A percentile compares a stretch with the other conserved stretches of the same genome.
phyloP scores from a whole-genome alignment of 2,797 vertebrate genomes.

The Hippoglossus hippoglossus region DNA sequence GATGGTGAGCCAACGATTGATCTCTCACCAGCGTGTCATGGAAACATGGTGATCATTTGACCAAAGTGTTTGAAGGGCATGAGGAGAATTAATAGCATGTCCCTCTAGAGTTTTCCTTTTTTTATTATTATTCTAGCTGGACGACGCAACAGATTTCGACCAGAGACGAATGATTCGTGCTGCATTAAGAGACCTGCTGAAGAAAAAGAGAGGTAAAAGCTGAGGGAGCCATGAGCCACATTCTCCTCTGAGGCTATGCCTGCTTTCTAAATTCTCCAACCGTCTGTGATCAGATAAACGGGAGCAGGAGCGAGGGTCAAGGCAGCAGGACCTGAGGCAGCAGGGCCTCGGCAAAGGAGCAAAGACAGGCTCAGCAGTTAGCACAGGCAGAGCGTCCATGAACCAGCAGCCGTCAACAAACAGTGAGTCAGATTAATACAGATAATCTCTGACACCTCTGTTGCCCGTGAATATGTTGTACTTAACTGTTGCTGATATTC shows the following conservation, averaged over 20 bases:
- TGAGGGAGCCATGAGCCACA: too few relatives aligned
- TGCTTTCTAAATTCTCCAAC: neutral
- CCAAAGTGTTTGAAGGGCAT: neutral
- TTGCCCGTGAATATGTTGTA: neutral
- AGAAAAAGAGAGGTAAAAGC: conserved; percentile 86
- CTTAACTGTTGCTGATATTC: neutral
- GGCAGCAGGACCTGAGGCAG: conserved; percentile 88
- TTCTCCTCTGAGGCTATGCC: neutral
- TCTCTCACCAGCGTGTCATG: neutral
- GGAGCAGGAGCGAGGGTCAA: conserved; percentile 88
- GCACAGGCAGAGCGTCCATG: conserved; percentile 62
- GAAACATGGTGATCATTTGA: neutral
- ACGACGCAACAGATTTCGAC: conserved; percentile 89
- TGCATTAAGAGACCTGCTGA: conserved; percentile 92
- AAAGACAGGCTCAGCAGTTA: conserved; percentile 45
- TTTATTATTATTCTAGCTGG: conserved; percentile 82
- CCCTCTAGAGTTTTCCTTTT: neutral
- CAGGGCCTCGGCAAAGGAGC: conserved; percentile 74
- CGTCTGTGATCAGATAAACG: conserved; percentile 86
- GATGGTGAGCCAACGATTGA: conserved; percentile 83
- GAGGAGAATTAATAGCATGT: too few relatives aligned
- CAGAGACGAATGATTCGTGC: conserved; percentile 91
- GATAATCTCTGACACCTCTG: neutral
- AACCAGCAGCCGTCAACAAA: conserved; percentile 74
- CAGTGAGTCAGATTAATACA: conserved; percentile 50